These are phyloP conservation scores for Eleginops maclovinus DNA, from an alignment of 2,113 vertebrate genomes.

Conservation along the genomic window DNA sequence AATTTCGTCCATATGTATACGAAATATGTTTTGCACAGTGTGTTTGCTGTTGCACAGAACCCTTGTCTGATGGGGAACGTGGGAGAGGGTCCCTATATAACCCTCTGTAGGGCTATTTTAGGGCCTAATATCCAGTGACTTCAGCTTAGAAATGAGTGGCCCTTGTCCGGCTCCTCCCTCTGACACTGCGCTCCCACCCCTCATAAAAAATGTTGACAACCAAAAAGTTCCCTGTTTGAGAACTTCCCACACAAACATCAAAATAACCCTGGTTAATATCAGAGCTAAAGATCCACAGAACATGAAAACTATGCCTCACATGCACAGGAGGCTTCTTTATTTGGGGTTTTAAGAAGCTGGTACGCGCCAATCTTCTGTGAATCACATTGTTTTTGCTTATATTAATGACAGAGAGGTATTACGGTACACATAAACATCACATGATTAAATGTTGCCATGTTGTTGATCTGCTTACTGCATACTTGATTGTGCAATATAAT, in stretches of 20 bases:
- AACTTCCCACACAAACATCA: slow-evolving; percentile 38
- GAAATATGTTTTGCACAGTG: neutral
- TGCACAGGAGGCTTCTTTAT: neutral
- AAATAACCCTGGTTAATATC: slow-evolving; percentile 12
- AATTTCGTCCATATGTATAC: slow-evolving; percentile 16
- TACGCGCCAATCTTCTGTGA: neutral
- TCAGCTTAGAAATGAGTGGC: slow-evolving; percentile 72
- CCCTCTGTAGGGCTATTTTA: slow-evolving; percentile 82
- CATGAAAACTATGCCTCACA: neutral
- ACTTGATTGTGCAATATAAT: neutral
- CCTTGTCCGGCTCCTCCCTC: slow-evolving; percentile 57
- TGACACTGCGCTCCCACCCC: slow-evolving; percentile 47
- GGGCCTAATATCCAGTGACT: slow-evolving; percentile 80
- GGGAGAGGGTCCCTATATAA: slow-evolving; percentile 77
- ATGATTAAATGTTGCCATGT: slow-evolving; percentile 13
- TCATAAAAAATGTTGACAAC: slow-evolving; percentile 73
- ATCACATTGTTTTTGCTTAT: slow-evolving; percentile 16
- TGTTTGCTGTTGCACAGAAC: slow-evolving; percentile 29
- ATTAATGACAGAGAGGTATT: neutral
- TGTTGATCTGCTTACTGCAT: slow-evolving; percentile 28
- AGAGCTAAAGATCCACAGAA: slow-evolving; percentile 3
- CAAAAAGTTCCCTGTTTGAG: slow-evolving; percentile 40
- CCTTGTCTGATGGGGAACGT: slow-evolving; percentile 41
- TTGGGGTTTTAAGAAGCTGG: neutral
- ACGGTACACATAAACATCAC: slow-evolving; percentile 6